Evolutionary conservation across 2,113 vertebrate genomes (phyloP).

Genomic region (Podarcis raffonei): DNA sequence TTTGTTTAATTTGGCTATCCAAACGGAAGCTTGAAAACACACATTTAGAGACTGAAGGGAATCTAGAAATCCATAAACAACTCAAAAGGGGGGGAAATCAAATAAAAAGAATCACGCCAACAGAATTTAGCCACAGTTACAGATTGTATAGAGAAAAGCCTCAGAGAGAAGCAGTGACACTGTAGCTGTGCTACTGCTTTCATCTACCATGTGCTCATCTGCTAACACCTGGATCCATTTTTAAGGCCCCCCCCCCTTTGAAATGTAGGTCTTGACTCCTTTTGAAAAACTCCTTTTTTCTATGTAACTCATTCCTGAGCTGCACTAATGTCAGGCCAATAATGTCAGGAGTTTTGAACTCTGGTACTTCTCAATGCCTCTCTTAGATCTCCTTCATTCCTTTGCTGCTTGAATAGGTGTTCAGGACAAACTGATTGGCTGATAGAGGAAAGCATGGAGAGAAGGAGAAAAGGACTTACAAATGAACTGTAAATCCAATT

Average conservation of each 20-base stretch:
- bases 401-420: neutral
- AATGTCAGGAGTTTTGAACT: neutral
- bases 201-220: neutral
- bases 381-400: constrained; percentile 4
- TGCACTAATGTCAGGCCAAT: constrained; percentile 1
- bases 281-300: neutral
- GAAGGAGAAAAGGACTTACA: constrained; percentile 13
- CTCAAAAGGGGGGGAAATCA: neutral
- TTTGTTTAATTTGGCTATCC: constrained; percentile 36
- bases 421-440: neutral
- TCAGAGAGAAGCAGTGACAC: neutral
- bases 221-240: neutral
- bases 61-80: constrained; percentile 8
- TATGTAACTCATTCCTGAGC: neutral
- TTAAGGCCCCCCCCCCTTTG: neutral
- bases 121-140: neutral
- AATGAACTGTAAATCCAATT: constrained; percentile 15
- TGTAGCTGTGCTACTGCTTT: constrained; percentile 9
- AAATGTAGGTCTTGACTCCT: neutral
- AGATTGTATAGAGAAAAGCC: neutral
- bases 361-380: neutral
- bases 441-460: neutral
- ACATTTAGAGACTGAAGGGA: constrained; percentile 10
- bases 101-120: neutral
- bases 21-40: constrained; percentile 23